Percentiles rank a stretch among this genome's conserved stretches.
Evolutionary conservation across 2,797 vertebrate species (phyloP).

Genomic region (Coluber constrictor): DNA sequence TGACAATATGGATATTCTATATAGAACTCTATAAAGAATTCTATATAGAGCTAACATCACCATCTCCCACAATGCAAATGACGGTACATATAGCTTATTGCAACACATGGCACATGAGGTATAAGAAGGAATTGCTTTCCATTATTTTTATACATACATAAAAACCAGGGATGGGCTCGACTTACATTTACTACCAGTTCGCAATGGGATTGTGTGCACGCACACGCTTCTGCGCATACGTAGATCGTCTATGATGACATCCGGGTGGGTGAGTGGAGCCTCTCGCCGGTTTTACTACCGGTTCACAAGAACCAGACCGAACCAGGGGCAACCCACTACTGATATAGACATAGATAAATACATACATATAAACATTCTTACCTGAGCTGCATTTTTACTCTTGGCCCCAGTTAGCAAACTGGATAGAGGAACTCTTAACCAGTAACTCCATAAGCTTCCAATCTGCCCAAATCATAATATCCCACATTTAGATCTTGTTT

Average conservation of each 20-base stretch:
- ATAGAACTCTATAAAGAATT: too few relatives aligned
- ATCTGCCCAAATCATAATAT: background rate
- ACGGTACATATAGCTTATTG: background rate
- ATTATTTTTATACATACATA: background rate
- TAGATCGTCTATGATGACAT: too few relatives aligned
- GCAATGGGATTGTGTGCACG: too few relatives aligned
- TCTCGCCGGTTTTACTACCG: too few relatives aligned
- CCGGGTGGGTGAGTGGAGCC: too few relatives aligned
- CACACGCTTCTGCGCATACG: too few relatives aligned
- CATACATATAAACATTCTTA: background rate
- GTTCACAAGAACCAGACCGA: too few relatives aligned
- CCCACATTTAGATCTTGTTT: background rate
- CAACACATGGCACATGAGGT: background rate
- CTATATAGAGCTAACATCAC: background rate
- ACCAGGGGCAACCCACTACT: too few relatives aligned
- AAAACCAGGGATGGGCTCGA: too few relatives aligned
- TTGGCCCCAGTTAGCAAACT: background rate
- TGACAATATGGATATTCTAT: background rate
- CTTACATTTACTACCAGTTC: too few relatives aligned
- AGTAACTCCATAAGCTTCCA: background rate
- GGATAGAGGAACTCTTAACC: too few relatives aligned
- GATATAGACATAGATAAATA: background rate
- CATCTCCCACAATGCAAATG: background rate
- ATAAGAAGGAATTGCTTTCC: background rate
- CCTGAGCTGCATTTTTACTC: background rate